Evolutionary conservation across 2,797 vertebrate species (phyloP), one percentile per base, ranked within the genome.

Genomic region (Gallinago stenura): DNA sequence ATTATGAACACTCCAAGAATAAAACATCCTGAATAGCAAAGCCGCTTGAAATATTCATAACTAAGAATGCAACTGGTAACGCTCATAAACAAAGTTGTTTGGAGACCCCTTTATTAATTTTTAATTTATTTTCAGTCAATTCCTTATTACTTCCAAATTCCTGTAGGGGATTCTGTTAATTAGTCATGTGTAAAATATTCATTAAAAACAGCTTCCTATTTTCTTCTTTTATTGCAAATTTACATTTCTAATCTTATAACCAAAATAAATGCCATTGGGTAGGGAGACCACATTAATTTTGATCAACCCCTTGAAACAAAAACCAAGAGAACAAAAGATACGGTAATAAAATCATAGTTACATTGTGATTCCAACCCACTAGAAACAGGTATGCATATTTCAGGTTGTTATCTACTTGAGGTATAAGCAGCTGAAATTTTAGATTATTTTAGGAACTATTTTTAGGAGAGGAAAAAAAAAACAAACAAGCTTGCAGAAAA

Each of bases 111-210:
- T 98, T 98, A 98, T 98, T 98, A 98, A 98, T 98, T 98, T 98
- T 98, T 98, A 98, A 98, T 98, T 98, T 98, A 98, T 98, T 98
- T 98, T 98, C 97, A 97, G 96, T 98, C 97, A 98, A 98, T 98
- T 98, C 96, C 97, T 98, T 98, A 98, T 98, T 98, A 97, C 96
- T 98, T 98, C 95, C 97, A 98, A 98, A 98, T 98, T 98, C 97
- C 98, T 98, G 97, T 96, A 98, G 98, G 98, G 98, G 97, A 97
- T 98, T 97, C 96, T 98, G 98, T 98, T 98, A 98, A 98, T 98
- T 98, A 98, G 98, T 98, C 97, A 98, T 98, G 97, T 96, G 98
- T 98, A 98, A 98, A 98, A 98, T 98, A 98, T 98, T 98, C 98
- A 98, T 98, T 98, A 98, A 98, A 98, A 98, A 96, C 94, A 97